Conservation (phyloP, 2,888 invertebrate genomes). For the Tetheella fluctuosa region DNA sequence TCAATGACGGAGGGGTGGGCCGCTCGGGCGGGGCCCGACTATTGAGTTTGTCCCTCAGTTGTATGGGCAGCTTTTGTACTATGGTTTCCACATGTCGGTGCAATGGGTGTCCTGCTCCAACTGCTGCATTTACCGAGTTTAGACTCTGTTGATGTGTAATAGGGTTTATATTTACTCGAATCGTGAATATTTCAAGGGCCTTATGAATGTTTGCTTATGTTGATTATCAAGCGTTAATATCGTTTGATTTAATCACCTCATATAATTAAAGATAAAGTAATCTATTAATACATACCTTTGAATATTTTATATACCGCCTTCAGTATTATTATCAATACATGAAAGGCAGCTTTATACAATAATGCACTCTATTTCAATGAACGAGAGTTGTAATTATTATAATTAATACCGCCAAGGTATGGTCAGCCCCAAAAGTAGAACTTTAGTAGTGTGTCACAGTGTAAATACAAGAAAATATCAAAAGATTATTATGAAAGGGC, state of each 20-base stretch:
- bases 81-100: conserved; percentile 94
- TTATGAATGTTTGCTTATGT: neutral
- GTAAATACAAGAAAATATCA: too few species aligned
- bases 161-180: neutral
- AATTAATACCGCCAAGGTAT: neutral
- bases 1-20: conserved; percentile 89
- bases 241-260: neutral
- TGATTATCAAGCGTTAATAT: neutral
- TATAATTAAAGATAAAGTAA: neutral
- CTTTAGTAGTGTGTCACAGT: too few species aligned
- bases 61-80: conserved; percentile 92
- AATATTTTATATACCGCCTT: neutral
- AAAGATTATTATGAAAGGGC: too few species aligned
- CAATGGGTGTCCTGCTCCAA: conserved; percentile 90
- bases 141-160: conserved; percentile 86
- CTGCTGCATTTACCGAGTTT: conserved; percentile 90
- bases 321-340: neutral
- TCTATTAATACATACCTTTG: neutral
- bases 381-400: neutral
- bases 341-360: neutral
- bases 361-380: neutral
- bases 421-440: too few species aligned
- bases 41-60: conserved; percentile 89
- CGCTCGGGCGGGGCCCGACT: conserved; percentile 82
- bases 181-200: neutral